Base-by-base conservation (phyloP, 2,113 vertebrate species). In the Rattus rattus region DNA sequence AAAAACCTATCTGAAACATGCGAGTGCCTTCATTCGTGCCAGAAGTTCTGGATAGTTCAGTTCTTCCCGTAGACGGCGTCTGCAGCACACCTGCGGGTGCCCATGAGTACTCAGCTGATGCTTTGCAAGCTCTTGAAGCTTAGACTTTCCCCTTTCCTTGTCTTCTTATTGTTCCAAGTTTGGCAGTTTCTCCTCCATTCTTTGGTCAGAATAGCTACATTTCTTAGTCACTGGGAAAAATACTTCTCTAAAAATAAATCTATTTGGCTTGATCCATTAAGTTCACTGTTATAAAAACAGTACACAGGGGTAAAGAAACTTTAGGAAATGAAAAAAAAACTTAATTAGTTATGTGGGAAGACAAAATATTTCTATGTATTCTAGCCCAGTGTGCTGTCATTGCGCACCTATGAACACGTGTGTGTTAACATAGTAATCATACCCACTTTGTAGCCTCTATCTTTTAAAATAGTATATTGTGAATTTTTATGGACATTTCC, bases 361-460 rank as follows among this genome's bases (percentile, higher is more conserved):
- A 83, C 26, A 65, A 59, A 90, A n/a, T 81, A 30, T 80, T 65
- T 94, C 61, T 79, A 11, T 49, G 11, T 49, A 76, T 87, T 96
- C 67, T 1, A 43, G 76, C 72, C 54, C 19, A 90, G 17, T 39
- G 13, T 16, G 43, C 72, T 63, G 59, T 75, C 52, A 92, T 84
- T 91, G 52, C 85, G 36, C 9, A 39, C 6, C 33, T 54, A 10
- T n/a, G 30, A 69, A 19, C 86, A 10, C 59, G 11, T 59, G 7
- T 86, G 89, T 94, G 61, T 84, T 94, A 96, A 95, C 81, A 73
- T 79, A n/a, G 92, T 73, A 72, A 90, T 72, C 10, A 80, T 54
- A 52, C 3, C 81, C 6, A 65, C 43, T 92, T 54, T 43, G 83
- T 87, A 86, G 65, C 59, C 12, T 94, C 1, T 17, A 73, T 94